These are phyloP conservation scores for Drosophila obscura DNA, from an alignment of 1,140 invertebrate species.

Conservation along the genomic window DNA sequence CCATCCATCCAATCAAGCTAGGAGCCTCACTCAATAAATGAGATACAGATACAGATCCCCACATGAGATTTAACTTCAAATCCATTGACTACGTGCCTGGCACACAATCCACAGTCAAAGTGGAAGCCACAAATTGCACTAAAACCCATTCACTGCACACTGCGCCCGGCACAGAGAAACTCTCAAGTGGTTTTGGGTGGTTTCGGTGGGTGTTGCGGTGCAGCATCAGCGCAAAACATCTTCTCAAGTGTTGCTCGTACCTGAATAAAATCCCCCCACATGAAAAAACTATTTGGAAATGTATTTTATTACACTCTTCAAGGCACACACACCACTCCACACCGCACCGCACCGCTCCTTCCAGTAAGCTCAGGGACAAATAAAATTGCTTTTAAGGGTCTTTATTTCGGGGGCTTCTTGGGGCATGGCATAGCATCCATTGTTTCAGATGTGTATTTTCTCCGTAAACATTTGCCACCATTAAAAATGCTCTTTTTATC, in stretches of 20 bases:
- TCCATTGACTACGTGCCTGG: constrained; percentile 38
- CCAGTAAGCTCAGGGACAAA: constrained; percentile 33
- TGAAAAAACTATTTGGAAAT: constrained; percentile 36
- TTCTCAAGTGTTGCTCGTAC: constrained; percentile 40
- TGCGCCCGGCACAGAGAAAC: constrained; percentile 2
- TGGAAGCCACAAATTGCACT: constrained; percentile 52
- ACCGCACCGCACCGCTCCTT: too few relatives aligned
- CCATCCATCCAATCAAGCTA: not conserved
- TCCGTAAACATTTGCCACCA: constrained; percentile 34
- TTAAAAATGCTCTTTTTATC: constrained; percentile 58
- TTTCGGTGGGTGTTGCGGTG: not conserved
- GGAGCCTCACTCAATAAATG: constrained; percentile 11
- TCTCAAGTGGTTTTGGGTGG: constrained; percentile 35
- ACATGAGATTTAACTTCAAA: constrained; percentile 17
- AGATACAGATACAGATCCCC: constrained; percentile 1
- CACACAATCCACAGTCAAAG: constrained; percentile 25
- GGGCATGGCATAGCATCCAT: constrained; percentile 24
- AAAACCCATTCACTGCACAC: constrained; percentile 50
- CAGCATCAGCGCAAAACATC: constrained; percentile 27
- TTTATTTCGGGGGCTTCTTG: constrained; percentile 10
- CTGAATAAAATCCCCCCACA: constrained; percentile 23
- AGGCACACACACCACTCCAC: not conserved
- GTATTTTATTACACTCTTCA: constrained; percentile 36
- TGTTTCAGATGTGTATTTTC: constrained; percentile 34
- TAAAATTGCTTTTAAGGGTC: constrained; percentile 39